phyloP scores from a whole-genome alignment of 2,797 vertebrate species.

The Synanceia verrucosa region DNA sequence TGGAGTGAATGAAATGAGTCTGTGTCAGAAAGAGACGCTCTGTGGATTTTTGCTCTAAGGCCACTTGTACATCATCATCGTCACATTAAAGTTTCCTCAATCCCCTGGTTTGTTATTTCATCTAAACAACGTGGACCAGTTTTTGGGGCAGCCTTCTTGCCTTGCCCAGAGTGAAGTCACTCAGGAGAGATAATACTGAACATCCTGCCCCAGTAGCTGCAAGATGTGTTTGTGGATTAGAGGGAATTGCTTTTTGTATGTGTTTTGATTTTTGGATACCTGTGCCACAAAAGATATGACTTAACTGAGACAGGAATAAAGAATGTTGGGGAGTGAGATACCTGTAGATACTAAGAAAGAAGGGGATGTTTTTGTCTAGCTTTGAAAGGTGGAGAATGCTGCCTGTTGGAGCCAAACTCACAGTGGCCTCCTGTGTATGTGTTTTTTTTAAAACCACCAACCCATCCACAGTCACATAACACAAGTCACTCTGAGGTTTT shows the following conservation, averaged over 20 bases:
- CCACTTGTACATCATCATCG: slow-evolving; percentile 31
- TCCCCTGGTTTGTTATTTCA: slow-evolving; percentile 37
- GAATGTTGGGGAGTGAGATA: slow-evolving; percentile 12
- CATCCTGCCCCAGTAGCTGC: slow-evolving; percentile 12
- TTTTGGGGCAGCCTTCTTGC: slow-evolving; percentile 59
- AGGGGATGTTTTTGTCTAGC: slow-evolving; percentile 23
- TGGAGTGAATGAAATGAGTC: slow-evolving; percentile 40
- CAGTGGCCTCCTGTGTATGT: slow-evolving; percentile 44
- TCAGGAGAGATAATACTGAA: slow-evolving; percentile 10
- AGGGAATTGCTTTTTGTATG: slow-evolving; percentile 2
- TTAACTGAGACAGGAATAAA: background rate
- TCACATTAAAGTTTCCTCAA: slow-evolving; percentile 5
- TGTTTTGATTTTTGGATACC: slow-evolving; percentile 31
- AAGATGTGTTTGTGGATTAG: slow-evolving; percentile 29
- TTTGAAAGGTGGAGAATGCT: slow-evolving; percentile 54
- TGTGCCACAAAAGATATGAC: slow-evolving; percentile 13
- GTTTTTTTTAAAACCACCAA: slow-evolving; percentile 27
- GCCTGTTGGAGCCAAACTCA: slow-evolving; percentile 44
- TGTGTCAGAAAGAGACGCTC: slow-evolving; percentile 23
- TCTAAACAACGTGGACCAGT: slow-evolving; percentile 71
- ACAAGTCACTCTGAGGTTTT: slow-evolving; percentile 14
- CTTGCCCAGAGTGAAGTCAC: slow-evolving; percentile 35
- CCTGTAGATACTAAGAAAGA: slow-evolving; percentile 1
- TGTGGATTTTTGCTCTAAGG: slow-evolving; percentile 37
- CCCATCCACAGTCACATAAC: slow-evolving; percentile 10